Evolutionary conservation across 2,888 invertebrate species (phyloP).

Genomic region (Leptopilina syphax): DNA sequence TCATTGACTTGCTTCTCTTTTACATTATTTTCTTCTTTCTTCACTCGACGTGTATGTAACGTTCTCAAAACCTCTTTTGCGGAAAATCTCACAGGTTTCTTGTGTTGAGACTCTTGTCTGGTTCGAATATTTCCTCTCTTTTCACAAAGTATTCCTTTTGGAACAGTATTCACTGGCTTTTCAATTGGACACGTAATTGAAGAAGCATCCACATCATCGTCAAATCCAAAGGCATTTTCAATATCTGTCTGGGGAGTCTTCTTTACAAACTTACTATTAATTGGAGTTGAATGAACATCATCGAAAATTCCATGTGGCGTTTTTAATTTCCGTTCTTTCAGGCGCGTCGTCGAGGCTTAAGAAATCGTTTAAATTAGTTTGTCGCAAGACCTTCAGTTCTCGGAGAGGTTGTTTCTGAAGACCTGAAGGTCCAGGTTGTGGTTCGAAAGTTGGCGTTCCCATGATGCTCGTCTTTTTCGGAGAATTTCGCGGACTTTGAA

Average conservation of each 20-base stretch:
- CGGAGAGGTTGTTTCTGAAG: constrained; percentile 1
- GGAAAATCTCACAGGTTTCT: constrained; percentile 2
- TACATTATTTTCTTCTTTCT: not conserved
- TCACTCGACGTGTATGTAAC: not conserved
- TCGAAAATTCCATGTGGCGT: constrained; percentile 67
- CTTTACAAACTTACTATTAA: constrained; percentile 50
- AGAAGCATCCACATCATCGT: constrained; percentile 26
- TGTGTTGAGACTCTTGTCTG: not conserved
- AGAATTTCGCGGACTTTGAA: not conserved
- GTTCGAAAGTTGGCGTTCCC: not conserved
- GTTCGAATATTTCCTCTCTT: not conserved
- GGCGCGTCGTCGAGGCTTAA: constrained; percentile 67
- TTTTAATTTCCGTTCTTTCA: constrained; percentile 58
- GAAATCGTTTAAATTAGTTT: constrained; percentile 68
- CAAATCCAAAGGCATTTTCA: constrained; percentile 69
- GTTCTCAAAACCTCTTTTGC: constrained; percentile 13
- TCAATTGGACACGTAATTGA: not conserved
- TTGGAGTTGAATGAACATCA: constrained; percentile 60
- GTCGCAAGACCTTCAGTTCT: constrained; percentile 56
- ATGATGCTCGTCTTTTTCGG: not conserved
- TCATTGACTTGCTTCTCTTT: not conserved
- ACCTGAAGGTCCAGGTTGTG: constrained; percentile 5
- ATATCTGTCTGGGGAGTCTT: constrained; percentile 46
- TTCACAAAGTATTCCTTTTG: not conserved
- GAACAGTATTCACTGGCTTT: not conserved